Evolutionary conservation across 2,888 invertebrate genomes (phyloP), one percentile per base, ranked within the genome.

Genomic region (Plagodis dolabraria): DNA sequence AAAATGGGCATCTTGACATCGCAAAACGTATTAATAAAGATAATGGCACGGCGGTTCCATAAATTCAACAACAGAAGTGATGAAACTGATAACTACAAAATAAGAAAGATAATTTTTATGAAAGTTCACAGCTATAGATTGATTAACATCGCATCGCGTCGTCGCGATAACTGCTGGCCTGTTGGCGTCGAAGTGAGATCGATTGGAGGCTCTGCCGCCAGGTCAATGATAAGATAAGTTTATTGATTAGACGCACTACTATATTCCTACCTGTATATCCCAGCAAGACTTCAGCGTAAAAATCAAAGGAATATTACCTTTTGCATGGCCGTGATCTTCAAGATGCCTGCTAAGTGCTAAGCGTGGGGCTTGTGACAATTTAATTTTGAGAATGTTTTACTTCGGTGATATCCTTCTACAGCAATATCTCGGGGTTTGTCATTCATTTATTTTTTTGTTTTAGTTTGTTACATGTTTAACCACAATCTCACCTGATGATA

Each of bases 161-260:
- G n/a, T 60, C 59, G 55, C 67, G 74, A 77, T 74, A 74, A 70
- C 63, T 75, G 66, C 63, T 66, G 69, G 72, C 72, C 65, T 77
- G 78, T 76, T 72, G 68, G 69, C 66, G 79, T 76, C 80, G 72
- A 66, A 60, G 67, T 36, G 68, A 79, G 81, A 82, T 82, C 75
- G 83, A 82, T 82, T 69, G 75, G 58, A 66, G 68, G 64, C 67
- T 55, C 53, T 63, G 64, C 69, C 49, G 49, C 42, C 8, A 35
- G 63, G 56, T 67, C 60, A 48, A 9, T 64, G 83, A 82, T 81
- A 79, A 80, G 80, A 78, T 60, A 53, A 60, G 22, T 51, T 56
- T 56, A 56, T 52, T 60, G 45, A 60, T 60, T 55, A 45, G 48
- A 55, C 33, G 33, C 48, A 56, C 48, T 48, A 22, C 22, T 22